phyloP scores from a whole-genome alignment of 2,113 vertebrate genomes.

The Antidorcas marsupialis region DNA sequence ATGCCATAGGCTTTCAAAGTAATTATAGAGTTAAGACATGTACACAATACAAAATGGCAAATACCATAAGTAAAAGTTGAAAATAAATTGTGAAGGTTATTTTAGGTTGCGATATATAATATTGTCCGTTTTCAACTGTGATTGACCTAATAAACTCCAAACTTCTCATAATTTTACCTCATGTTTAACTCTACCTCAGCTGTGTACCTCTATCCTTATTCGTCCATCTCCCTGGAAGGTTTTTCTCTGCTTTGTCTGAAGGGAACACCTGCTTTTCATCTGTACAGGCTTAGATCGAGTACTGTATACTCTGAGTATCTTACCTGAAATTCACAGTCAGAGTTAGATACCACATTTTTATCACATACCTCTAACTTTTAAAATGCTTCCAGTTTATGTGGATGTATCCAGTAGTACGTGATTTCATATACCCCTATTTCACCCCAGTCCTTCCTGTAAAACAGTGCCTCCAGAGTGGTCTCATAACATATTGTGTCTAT shows the following conservation, averaged over 20 bases:
- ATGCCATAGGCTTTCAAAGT: background rate
- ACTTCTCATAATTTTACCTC: background rate
- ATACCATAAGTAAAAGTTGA: background rate
- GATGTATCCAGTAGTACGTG: background rate
- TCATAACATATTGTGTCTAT: background rate
- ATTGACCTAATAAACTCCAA: background rate
- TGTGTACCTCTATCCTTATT: background rate
- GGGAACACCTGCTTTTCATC: background rate
- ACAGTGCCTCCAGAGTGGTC: background rate
- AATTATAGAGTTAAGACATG: background rate
- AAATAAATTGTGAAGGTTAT: background rate
- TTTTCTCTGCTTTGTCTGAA: background rate
- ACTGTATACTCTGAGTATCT: background rate
- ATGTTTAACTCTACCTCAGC: background rate
- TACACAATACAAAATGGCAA: background rate
- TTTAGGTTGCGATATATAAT: background rate
- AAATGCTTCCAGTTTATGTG: background rate
- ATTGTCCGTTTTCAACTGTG: background rate
- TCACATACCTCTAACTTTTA: background rate
- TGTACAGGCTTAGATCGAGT: background rate
- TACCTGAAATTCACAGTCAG: background rate
- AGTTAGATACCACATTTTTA: background rate
- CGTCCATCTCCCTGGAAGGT: accelerated
- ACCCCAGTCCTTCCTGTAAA: background rate
- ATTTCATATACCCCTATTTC: background rate